Conservation (phyloP, 92 coral and sea anemone species). For the Muricea muricata region DNA sequence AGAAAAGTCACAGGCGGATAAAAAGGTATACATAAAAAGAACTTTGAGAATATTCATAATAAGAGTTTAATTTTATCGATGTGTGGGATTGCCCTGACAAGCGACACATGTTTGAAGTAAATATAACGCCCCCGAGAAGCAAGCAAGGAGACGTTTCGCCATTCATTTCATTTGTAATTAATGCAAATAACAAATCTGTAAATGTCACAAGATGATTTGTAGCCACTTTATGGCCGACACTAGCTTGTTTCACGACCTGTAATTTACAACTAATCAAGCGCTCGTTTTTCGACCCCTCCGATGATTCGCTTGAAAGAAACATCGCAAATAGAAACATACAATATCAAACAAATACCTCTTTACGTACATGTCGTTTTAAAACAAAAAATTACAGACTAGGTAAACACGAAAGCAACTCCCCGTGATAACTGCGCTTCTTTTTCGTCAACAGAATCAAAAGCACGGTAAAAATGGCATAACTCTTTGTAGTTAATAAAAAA, state of each 20-base stretch:
- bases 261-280: neutral
- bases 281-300: conserved; percentile 17
- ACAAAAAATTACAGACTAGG: neutral
- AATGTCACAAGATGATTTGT: conserved; percentile 20
- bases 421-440: neutral
- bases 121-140: conserved; percentile 29
- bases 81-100: conserved; percentile 27
- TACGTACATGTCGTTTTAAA: neutral
- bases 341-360: neutral
- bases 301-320: neutral
- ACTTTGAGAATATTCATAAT: neutral
- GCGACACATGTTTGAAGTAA: conserved; percentile 24
- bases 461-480: conserved; percentile 13
- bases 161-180: conserved; percentile 4
- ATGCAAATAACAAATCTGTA: conserved; percentile 23
- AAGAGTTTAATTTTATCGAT: neutral
- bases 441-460: neutral
- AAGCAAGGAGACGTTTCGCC: conserved; percentile 2
- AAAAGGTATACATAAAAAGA: neutral
- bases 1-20: neutral
- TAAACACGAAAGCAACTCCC: neutral
- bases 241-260: neutral
- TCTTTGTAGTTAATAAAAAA: no score
- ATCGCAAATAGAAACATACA: neutral
- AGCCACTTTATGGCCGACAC: neutral